Percentiles rank a stretch among this genome's conserved stretches.
These are phyloP conservation scores for Galerucella pusilla DNA, from an alignment of 2,888 invertebrate genomes.

Conservation along the genomic window DNA sequence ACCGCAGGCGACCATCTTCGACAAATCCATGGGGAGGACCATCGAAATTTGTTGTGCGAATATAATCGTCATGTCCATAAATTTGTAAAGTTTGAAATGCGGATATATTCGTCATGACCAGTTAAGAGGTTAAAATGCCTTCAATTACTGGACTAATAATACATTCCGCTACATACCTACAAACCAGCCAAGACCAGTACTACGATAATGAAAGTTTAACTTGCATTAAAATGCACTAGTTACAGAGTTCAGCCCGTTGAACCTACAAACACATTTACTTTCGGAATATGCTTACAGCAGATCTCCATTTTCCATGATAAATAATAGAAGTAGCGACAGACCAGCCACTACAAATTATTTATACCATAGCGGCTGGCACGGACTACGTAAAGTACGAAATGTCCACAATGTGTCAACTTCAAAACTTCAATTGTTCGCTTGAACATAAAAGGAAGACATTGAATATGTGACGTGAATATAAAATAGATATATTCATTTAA, in stretches of 20 bases:
- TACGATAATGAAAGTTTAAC: not conserved
- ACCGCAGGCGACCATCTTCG: too few species aligned
- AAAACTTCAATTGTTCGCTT: not conserved
- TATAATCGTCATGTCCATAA: too few species aligned
- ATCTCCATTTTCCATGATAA: slow-evolving; percentile 45
- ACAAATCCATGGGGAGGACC: too few species aligned
- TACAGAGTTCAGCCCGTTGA: not conserved
- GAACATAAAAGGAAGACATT: too few species aligned
- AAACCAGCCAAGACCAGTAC: not conserved
- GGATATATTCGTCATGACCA: too few species aligned
- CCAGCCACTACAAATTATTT: slow-evolving; percentile 3
- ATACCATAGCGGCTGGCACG: not conserved
- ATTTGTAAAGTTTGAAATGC: too few species aligned
- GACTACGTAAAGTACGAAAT: not conserved
- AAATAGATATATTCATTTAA: too few species aligned
- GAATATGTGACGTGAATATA: too few species aligned
- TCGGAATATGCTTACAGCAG: slow-evolving; percentile 12
- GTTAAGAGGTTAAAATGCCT: too few species aligned
- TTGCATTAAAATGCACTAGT: not conserved
- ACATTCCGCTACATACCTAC: not conserved
- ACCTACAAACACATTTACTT: slow-evolving; percentile 1
- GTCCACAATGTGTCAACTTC: not conserved
- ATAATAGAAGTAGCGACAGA: slow-evolving; percentile 14
- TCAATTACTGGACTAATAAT: too few species aligned
- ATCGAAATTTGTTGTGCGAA: too few species aligned